Evolutionary conservation across 2,797 vertebrate species (phyloP), one percentile per base, ranked within the genome.

Genomic region (Typhlichthys eigenmanni): DNA sequence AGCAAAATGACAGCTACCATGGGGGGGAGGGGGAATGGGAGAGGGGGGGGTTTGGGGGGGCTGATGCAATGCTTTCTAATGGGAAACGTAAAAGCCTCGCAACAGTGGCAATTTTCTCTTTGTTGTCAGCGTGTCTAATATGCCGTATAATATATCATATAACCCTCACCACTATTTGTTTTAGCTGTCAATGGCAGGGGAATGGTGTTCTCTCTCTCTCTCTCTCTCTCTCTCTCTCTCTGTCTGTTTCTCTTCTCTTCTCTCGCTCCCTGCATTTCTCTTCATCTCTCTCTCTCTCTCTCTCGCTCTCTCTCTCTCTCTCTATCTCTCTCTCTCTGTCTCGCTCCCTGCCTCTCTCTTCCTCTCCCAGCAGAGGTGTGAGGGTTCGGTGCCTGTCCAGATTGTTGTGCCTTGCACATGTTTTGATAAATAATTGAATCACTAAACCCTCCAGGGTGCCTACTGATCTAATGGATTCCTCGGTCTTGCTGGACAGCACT

Each of bases 381-480:
- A 68, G 49, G 63, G 70, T 75, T 81, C 59, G 74, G 54, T 72
- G 71, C 64, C 52, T 82, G 66, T 57, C 19, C 46, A 19, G 60
- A 71, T 74, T 84, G 69, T 75, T 66, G 63, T 79, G 74, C 85
- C 72, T 83, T 83, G 67, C 80, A 73, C 50, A 79, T 83, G 73
- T 85, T 85, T 81, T 82, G 66, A 79, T 87, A 80, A 89, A 89
- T 88, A 83, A 89, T 88, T 89, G 63, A 88, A 79, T 72, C 54
- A 14, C 52, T 48, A 58, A 60, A 24, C 54, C 62, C 55, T 67
- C 57, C 4, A 47, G 54, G 64, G 59, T 55, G 29, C n/a, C 58
- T 51, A 57, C 52, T 4, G 16, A 74, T 63, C 55, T 76, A 73
- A 80, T 75, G 64, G 66, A 13, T 71, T 54, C 62, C 60, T 72